phyloP scores from a whole-genome alignment of 2,888 invertebrate genomes.

The Philaethria dido region DNA sequence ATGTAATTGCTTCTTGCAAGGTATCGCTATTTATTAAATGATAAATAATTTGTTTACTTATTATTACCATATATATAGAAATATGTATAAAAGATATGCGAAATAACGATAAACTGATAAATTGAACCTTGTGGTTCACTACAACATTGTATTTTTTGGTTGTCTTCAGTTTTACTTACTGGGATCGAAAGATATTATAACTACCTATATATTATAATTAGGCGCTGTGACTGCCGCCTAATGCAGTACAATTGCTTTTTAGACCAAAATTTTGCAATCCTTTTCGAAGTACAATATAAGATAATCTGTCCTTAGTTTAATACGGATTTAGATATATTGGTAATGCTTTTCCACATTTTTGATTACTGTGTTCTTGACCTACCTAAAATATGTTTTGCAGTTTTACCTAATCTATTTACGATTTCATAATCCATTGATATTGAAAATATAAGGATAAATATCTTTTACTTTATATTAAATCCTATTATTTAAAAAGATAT shows the following conservation, averaged over 20 bases:
- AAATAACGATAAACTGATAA: too few relatives aligned
- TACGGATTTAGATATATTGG: constrained; percentile 16
- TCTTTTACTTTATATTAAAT: background rate
- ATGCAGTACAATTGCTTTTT: too few relatives aligned
- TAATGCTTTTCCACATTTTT: constrained; percentile 4
- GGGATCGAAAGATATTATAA: too few relatives aligned
- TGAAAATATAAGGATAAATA: background rate
- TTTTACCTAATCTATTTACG: background rate
- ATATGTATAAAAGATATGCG: background rate
- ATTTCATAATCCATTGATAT: constrained; percentile 12
- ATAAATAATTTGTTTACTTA: background rate
- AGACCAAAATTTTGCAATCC: background rate
- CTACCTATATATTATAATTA: too few relatives aligned
- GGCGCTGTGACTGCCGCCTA: too few relatives aligned
- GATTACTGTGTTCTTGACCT: constrained; percentile 14
- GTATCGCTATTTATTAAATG: background rate
- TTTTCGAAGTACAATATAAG: background rate
- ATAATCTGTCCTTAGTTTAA: constrained; percentile 14
- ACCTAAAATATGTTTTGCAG: constrained; percentile 23
- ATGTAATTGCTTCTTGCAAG: constrained; percentile 12
- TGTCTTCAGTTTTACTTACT: too few relatives aligned
- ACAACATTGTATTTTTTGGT: too few relatives aligned
- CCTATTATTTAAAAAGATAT: background rate
- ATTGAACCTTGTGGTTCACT: too few relatives aligned
- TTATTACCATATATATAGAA: background rate